phyloP scores from a whole-genome alignment of 2,797 vertebrate species.

The Hypotaenidia okinawae region DNA sequence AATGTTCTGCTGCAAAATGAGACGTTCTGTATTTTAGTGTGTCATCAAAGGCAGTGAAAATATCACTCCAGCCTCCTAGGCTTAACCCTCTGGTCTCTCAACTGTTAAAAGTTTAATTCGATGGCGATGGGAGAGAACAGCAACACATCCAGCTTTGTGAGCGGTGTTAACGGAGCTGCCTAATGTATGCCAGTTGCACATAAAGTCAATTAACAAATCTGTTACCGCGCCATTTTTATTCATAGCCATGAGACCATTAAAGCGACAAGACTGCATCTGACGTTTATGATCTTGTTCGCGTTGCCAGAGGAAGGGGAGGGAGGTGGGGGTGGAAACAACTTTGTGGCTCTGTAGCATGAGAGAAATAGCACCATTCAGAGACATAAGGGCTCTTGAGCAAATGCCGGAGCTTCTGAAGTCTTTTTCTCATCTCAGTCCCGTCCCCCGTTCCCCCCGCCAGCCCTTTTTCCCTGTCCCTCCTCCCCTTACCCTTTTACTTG shows the following conservation, averaged over 20 bases:
- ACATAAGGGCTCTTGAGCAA: constrained; percentile 38
- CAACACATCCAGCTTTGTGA: constrained; percentile 52
- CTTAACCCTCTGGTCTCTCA: constrained; percentile 71
- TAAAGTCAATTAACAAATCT: constrained; percentile 71
- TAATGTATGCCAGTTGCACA: constrained; percentile 53
- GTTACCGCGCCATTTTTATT: constrained; percentile 73
- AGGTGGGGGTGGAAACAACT: constrained; percentile 28
- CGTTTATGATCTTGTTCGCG: constrained; percentile 60
- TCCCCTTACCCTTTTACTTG: not conserved
- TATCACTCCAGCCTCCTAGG: constrained; percentile 73
- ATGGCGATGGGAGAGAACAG: constrained; percentile 33
- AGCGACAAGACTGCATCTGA: constrained; percentile 68
- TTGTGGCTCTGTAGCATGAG: constrained; percentile 11
- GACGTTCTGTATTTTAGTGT: constrained; percentile 76
- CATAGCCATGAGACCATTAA: constrained; percentile 65
- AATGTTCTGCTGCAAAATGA: constrained; percentile 74
- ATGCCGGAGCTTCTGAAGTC: constrained; percentile 19
- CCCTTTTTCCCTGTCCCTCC: not conserved
- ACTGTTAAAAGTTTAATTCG: constrained; percentile 61
- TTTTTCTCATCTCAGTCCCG: not conserved
- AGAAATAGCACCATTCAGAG: constrained; percentile 36
- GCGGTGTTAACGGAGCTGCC: constrained; percentile 44
- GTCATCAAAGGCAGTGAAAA: constrained; percentile 76
- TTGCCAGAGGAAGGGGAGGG: constrained; percentile 53
- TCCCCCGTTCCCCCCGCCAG: not conserved